A percentile compares a stretch with the other conserved stretches of the same genome.
Conservation (phyloP, 2,888 invertebrate genomes). For the Odontothrips loti region DNA sequence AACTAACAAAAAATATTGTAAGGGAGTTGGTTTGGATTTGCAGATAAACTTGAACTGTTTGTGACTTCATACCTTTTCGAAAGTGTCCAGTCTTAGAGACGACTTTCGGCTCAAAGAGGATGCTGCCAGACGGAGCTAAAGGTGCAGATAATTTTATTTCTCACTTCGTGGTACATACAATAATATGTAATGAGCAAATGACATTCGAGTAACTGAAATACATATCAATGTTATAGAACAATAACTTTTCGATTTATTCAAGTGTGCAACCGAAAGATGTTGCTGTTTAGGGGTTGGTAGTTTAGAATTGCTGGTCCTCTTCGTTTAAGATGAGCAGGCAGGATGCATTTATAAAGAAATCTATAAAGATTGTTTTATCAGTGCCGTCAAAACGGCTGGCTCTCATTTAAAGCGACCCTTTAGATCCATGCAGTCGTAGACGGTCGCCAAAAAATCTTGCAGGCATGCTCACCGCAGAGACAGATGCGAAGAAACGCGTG, state of each 20-base stretch:
- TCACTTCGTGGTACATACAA: neutral
- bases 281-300: neutral
- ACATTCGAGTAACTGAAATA: neutral
- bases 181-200: neutral
- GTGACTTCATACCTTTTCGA: constrained; percentile 2
- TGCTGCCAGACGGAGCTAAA: constrained; percentile 16
- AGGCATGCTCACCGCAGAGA: neutral
- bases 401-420: neutral
- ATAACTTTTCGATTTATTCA: neutral
- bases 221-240: neutral
- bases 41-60: neutral
- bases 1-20: neutral
- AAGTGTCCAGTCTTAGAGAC: constrained; percentile 13
- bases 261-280: neutral
- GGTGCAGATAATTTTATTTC: constrained; percentile 13
- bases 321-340: neutral
- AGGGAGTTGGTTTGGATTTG: neutral
- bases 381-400: neutral
- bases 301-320: neutral
- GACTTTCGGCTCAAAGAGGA: constrained; percentile 18
- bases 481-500: neutral
- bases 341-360: neutral
- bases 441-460: neutral
- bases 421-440: neutral
- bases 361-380: neutral